These are phyloP conservation scores for Thelaira solivaga DNA, from an alignment of 2,888 invertebrate species.

Conservation along the genomic window DNA sequence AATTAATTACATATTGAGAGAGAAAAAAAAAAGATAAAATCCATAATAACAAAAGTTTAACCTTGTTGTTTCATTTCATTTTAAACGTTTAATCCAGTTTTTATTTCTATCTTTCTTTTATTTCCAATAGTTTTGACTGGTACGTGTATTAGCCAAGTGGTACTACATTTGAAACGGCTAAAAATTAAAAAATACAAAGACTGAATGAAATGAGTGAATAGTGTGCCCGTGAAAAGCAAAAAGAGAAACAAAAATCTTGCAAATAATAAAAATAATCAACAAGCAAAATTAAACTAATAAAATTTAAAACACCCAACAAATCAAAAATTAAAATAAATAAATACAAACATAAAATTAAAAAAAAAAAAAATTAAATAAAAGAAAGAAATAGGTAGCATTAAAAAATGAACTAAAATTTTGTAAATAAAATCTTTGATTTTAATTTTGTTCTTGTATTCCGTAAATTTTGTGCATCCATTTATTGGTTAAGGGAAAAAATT, in stretches of 20 bases:
- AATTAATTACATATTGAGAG: constrained; percentile 3
- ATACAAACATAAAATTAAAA: background rate
- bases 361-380: too few relatives aligned
- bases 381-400: too few relatives aligned
- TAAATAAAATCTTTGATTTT: constrained; percentile 18
- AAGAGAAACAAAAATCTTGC: background rate
- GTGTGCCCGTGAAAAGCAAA: background rate
- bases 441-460: constrained; percentile 17
- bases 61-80: constrained; percentile 29
- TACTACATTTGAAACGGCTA: constrained; percentile 27
- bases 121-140: constrained; percentile 9
- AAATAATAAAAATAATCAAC: background rate
- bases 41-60: constrained; percentile 38
- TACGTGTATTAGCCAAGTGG: constrained; percentile 4
- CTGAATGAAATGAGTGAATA: background rate
- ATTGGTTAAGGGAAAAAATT: background rate
- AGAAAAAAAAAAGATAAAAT: constrained; percentile 20
- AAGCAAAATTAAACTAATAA: background rate
- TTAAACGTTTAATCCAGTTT: constrained; percentile 56
- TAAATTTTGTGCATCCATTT: background rate
- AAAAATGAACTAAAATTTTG: too few relatives aligned
- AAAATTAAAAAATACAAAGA: constrained; percentile 11
- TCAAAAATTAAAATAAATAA: background rate
- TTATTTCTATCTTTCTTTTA: constrained; percentile 3
- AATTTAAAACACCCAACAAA: too few relatives aligned